Percentiles rank a stretch among this genome's conserved stretches.
Conservation (phyloP, 2,888 invertebrate genomes). For the Leistus spinibarbis region DNA sequence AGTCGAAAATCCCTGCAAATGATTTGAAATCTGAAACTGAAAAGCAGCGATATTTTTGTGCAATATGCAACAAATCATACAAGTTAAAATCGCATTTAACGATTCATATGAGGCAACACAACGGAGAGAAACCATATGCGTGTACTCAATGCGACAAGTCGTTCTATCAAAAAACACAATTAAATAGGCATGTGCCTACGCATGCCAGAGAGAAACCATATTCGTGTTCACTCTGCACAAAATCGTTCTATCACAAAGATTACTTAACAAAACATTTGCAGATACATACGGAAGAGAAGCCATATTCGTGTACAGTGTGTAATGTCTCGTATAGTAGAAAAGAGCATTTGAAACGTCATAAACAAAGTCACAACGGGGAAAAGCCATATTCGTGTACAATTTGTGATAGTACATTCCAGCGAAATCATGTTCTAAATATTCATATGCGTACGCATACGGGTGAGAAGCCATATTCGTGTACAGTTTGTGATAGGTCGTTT, state of each 20-base stretch:
- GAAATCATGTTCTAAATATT: not conserved
- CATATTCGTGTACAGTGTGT: not conserved
- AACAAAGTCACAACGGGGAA: not conserved
- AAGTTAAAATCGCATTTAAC: not conserved
- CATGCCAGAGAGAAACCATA: not conserved
- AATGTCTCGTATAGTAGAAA: not conserved
- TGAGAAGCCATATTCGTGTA: not conserved
- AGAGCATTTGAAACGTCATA: not conserved
- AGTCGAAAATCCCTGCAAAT: not conserved
- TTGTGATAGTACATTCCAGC: not conserved
- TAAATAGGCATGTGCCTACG: not conserved
- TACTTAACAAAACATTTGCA: not conserved
- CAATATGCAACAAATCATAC: not conserved
- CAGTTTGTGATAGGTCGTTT: not conserved
- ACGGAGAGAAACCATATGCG: not conserved
- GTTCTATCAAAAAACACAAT: not conserved
- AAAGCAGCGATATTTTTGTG: not conserved
- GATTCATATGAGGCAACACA: not conserved
- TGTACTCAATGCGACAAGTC: not conserved
- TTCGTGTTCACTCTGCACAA: not conserved
- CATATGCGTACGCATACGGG: not conserved
- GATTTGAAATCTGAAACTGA: not conserved
- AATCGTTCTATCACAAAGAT: not conserved
- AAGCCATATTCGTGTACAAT: not conserved
- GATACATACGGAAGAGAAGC: not conserved